phyloP scores from a whole-genome alignment of 2,888 invertebrate genomes.

The Piscicola geometra region DNA sequence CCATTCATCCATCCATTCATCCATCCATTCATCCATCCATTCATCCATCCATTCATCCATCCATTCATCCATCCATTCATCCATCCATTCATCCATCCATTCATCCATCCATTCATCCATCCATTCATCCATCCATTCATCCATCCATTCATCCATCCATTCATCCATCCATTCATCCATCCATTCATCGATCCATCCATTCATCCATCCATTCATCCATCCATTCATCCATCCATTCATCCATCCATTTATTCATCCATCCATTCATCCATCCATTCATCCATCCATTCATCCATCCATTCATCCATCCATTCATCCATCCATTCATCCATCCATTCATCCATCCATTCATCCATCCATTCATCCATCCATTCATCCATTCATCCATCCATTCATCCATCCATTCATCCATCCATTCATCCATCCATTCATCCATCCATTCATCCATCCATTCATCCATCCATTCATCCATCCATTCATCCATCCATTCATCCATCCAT shows the following conservation, averaged over 20 bases:
- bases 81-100: background rate
- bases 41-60: conserved; percentile 16
- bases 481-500: conserved; percentile 62
- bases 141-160: background rate
- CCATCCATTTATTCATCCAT: no score
- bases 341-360: background rate
- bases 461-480: conserved; percentile 58
- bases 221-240: background rate
- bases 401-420: no score
- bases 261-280: no score
- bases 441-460: background rate
- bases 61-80: conserved; percentile 63
- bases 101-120: no score
- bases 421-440: background rate
- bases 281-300: background rate
- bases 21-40: background rate
- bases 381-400: no score
- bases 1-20: background rate
- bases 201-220: background rate
- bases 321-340: background rate
- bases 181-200: background rate
- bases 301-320: background rate
- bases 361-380: background rate
- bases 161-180: background rate
- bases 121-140: no score